Evolutionary conservation across 1,140 invertebrate species (phyloP).

Genomic region (Drosophila biarmipes): DNA sequence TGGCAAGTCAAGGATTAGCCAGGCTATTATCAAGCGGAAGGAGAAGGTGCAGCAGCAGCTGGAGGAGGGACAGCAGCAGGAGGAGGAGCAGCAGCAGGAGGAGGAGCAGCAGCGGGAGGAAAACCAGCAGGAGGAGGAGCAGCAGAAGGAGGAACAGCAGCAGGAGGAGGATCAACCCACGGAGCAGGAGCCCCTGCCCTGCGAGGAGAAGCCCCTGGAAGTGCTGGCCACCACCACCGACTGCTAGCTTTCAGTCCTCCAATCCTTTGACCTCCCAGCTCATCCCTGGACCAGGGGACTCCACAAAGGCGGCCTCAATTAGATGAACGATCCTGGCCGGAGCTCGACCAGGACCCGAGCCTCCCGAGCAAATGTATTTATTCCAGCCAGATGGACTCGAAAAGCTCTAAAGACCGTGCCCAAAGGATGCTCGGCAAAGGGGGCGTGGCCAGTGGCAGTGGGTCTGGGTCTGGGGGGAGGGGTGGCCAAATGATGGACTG

Average conservation of each 20-base stretch:
- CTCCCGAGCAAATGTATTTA: constrained; percentile 63
- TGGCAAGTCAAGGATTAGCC: background rate
- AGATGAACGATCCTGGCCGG: background rate
- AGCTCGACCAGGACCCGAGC: background rate
- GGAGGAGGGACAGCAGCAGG: too few relatives aligned
- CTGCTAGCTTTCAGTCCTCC: background rate
- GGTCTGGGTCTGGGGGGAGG: too few relatives aligned
- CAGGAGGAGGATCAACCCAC: too few relatives aligned
- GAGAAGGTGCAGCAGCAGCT: background rate
- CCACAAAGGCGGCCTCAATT: constrained; percentile 11
- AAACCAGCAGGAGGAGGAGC: background rate
- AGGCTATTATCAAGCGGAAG: background rate
- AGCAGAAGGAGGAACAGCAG: too few relatives aligned
- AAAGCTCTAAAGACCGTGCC: constrained; percentile 63
- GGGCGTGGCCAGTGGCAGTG: background rate
- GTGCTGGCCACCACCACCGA: constrained; percentile 10
- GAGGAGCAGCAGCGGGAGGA: background rate
- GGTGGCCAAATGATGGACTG: constrained; percentile 41
- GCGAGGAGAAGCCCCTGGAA: background rate
- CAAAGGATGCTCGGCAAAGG: constrained; percentile 5
- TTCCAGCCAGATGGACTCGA: constrained; percentile 75
- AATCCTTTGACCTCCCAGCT: background rate
- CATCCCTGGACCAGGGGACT: background rate
- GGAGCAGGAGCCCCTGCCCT: background rate
- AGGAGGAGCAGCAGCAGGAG: background rate